Percentiles rank a stretch among this genome's conserved stretches.
Conservation (phyloP, 2,797 vertebrate species). For the Phataginus tetradactyla region DNA sequence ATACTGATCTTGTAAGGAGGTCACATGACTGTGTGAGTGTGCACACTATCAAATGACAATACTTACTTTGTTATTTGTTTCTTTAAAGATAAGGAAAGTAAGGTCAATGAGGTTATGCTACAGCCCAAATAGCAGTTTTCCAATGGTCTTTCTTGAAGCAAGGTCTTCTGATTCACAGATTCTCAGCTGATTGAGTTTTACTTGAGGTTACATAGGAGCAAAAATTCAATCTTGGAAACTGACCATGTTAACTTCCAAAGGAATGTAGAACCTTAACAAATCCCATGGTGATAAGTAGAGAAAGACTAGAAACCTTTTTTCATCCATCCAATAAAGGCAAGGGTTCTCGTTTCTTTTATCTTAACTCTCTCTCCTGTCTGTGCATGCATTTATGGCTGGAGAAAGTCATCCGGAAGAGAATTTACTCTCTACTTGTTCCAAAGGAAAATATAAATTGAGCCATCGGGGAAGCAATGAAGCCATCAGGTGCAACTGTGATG, state of each 20-base stretch:
- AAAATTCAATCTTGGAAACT: neutral
- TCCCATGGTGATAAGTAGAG: neutral
- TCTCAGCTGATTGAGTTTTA: neutral
- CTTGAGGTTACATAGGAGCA: neutral
- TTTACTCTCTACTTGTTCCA: conserved; percentile 69
- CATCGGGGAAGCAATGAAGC: conserved; percentile 78
- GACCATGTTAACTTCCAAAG: neutral
- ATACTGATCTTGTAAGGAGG: neutral
- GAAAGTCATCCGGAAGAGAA: conserved; percentile 64
- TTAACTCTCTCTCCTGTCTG: neutral
- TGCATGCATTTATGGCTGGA: neutral
- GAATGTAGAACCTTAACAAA: neutral
- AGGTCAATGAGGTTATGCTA: neutral
- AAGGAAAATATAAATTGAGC: conserved; percentile 72
- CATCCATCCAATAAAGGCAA: neutral
- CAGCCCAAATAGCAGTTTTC: neutral
- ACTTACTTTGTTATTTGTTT: neutral
- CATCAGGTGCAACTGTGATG: conserved; percentile 69
- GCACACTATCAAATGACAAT: neutral
- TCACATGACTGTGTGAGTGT: neutral
- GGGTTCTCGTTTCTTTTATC: conserved; percentile 19
- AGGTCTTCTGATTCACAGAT: neutral
- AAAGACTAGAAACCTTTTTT: neutral
- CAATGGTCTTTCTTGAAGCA: neutral
- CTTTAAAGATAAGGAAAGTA: neutral